Evolutionary conservation across 2,113 vertebrate genomes (phyloP), one percentile per base, ranked within the genome.

Genomic region (Pseudorasbora parva): DNA sequence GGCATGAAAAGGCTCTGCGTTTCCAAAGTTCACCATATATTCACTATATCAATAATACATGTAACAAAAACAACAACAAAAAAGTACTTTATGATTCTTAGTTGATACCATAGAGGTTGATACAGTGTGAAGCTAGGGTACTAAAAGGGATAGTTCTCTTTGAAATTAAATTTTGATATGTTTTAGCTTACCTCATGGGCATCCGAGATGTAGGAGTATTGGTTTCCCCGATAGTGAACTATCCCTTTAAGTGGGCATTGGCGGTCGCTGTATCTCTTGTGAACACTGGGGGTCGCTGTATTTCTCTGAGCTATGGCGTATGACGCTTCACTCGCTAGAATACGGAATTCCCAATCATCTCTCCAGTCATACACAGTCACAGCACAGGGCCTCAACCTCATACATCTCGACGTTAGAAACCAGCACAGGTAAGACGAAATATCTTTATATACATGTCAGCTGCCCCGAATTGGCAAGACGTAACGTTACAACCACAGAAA

Each of bases 281-380:
- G 17, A 75, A 54, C 74, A 23, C 19, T 77, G 41, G 74, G 10
- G 5, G 74, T 15, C 74, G 74, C 54, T 77, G 74, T 77, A 15
- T 59, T 11, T 77, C 54, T 23, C 56, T 12, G 57, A 1, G 56
- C 41, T 78, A 57, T 64, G 77, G 57, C 57, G 57, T 47, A 78
- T 78, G 77, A 78, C 77, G 77, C 21, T 64, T 78, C 59, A 19
- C n/a, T 64, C 23, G 57, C 8, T 79, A 37, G 62, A 64, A 62
- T 77, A 43, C 54, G 74, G 74, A 77, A 43, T 79, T 64, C 77
- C 57, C 57, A 64, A 25, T 79, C 37, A 78, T 47, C 57, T 30
- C 30, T 78, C 51, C 77, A 78, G 56, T 78, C 76, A 33, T 21
- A 41, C 21, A 59, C 73, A 43, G 76, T 59, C 10, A 51, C n/a